These are phyloP conservation scores for Engystomops pustulosus DNA, from an alignment of 2,113 vertebrate genomes.

Conservation along the genomic window DNA sequence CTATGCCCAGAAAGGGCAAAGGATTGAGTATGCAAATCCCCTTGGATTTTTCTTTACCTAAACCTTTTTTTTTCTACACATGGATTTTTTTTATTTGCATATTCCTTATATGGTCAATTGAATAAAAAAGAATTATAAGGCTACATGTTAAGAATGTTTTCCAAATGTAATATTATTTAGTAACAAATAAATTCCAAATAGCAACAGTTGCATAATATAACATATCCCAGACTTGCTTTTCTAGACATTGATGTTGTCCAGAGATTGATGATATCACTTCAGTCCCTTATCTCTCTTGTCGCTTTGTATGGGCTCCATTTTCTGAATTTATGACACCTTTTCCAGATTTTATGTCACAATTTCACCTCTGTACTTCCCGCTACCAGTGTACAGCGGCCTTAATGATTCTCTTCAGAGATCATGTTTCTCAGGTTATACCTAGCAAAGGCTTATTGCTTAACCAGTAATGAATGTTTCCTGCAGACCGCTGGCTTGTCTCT, in stretches of 20 bases:
- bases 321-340: constrained; percentile 2
- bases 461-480: background rate
- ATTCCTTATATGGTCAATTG: constrained; percentile 13
- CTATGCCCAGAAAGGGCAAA: constrained; percentile 47
- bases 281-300: background rate
- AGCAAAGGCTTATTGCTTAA: background rate
- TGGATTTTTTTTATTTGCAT: constrained; percentile 1
- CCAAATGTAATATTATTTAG: background rate
- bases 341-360: background rate
- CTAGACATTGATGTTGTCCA: background rate
- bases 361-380: background rate
- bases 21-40: constrained; percentile 47
- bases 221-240: background rate
- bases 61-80: constrained; percentile 22
- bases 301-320: background rate
- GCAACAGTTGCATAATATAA: background rate
- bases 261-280: constrained; percentile 21
- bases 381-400: background rate
- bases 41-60: constrained; percentile 35
- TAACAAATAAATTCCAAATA: background rate
- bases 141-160: background rate
- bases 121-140: background rate
- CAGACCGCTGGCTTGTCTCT: background rate
- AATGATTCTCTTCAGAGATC: background rate
- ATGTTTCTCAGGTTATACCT: too few relatives aligned